Percentiles rank a stretch among this genome's conserved stretches.
Evolutionary conservation across 2,797 vertebrate species (phyloP).

Genomic region (Ctenochaetus hawaiiensis): DNA sequence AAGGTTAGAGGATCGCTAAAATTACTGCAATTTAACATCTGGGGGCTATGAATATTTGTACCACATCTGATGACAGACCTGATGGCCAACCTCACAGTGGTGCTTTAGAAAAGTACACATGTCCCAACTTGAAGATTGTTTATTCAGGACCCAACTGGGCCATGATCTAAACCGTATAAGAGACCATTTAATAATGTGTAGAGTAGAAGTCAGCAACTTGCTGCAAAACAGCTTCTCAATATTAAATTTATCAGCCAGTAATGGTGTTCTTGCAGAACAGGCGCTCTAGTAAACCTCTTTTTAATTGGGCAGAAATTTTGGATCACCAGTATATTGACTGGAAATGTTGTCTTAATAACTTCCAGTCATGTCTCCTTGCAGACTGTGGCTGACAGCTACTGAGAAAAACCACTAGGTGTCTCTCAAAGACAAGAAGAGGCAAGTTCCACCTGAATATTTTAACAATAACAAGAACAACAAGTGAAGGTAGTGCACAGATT

Average conservation of each 20-base stretch:
- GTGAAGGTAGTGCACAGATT: neutral
- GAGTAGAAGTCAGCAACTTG: neutral
- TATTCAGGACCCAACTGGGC: neutral
- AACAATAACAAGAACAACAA: neutral
- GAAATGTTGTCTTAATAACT: neutral
- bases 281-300: neutral
- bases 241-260: conserved; percentile 2
- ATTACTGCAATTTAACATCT: too few species aligned
- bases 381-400: neutral
- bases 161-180: neutral
- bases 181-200: neutral
- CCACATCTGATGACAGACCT: neutral
- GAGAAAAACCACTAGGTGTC: conserved; percentile 65
- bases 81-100: neutral
- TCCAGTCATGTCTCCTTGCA: neutral
- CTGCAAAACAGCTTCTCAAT: neutral
- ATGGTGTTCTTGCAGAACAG: neutral
- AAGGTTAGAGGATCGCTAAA: neutral
- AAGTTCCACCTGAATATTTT: neutral
- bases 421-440: conserved; percentile 39
- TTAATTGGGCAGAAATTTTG: too few species aligned
- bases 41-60: too few species aligned
- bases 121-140: neutral
- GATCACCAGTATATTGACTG: neutral
- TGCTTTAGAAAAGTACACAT: neutral